Conservation (phyloP, 2,888 invertebrate species). For the Ormia ochracea region DNA sequence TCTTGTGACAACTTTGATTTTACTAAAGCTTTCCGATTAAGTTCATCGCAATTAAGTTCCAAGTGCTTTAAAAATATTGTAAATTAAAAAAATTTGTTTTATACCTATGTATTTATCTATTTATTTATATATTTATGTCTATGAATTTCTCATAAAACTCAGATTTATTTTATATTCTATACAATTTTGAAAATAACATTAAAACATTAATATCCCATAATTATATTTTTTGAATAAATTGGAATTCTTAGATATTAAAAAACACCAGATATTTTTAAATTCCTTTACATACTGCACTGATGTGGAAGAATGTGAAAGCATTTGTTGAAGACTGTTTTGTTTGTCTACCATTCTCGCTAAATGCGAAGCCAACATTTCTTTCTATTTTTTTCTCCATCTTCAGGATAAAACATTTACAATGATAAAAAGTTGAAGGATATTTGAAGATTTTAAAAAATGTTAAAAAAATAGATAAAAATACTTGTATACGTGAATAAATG, state of each 20-base stretch:
- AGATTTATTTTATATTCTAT: too few species aligned
- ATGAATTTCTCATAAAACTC: too few species aligned
- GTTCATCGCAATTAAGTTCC: too few species aligned
- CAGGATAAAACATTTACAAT: background rate
- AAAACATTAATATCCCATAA: too few species aligned
- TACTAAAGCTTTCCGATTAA: too few species aligned
- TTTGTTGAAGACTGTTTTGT: conserved; percentile 24
- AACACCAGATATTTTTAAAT: background rate
- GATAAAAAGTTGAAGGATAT: conserved; percentile 1
- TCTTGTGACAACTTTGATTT: too few species aligned
- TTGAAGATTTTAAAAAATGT: conserved; percentile 9
- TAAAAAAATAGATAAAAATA: background rate
- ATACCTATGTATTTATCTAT: too few species aligned
- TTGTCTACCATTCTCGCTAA: conserved; percentile 51
- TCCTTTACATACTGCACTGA: background rate
- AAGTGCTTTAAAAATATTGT: too few species aligned
- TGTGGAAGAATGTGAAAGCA: background rate
- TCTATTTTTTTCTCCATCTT: background rate
- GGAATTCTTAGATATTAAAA: background rate
- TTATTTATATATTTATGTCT: too few species aligned
- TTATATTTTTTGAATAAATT: too few species aligned
- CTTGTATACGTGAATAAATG: conserved; percentile 9
- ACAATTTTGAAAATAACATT: too few species aligned
- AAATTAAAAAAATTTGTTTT: too few species aligned
- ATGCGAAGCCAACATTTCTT: conserved; percentile 19